Conservation (phyloP, 2,888 invertebrate species). For the Celastrina argiolus region DNA sequence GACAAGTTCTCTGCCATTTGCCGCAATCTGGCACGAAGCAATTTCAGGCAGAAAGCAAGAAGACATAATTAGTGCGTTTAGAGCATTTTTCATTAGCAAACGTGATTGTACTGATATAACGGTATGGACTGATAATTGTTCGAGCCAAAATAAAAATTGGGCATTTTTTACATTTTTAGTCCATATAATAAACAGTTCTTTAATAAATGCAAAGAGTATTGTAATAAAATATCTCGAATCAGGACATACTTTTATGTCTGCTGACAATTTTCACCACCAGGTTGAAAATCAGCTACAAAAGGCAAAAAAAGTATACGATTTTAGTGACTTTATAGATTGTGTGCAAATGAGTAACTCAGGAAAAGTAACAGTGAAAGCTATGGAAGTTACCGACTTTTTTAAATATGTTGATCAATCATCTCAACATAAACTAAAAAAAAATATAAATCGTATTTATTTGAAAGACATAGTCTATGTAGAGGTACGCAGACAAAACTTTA, state of each 20-base stretch:
- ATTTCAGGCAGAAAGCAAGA: slow-evolving; percentile 41
- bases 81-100: slow-evolving; percentile 34
- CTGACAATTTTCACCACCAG: neutral
- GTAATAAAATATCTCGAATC: too few species aligned
- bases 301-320: neutral
- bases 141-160: slow-evolving; percentile 25
- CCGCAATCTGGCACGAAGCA: slow-evolving; percentile 38
- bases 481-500: neutral
- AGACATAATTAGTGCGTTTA: slow-evolving; percentile 37
- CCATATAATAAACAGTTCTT: too few species aligned
- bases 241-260: too few species aligned
- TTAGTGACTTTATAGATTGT: neutral
- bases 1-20: neutral
- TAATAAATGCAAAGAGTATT: too few species aligned
- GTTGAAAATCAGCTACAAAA: neutral
- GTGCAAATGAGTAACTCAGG: neutral
- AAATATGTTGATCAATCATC: neutral
- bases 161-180: slow-evolving; percentile 1
- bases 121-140: slow-evolving; percentile 26
- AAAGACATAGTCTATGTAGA: neutral
- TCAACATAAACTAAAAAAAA: neutral
- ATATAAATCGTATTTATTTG: neutral
- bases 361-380: neutral
- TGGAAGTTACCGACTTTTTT: neutral
- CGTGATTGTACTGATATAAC: slow-evolving; percentile 33